Conservation (phyloP, 2,797 vertebrate species). For the Phylloscopus collybita region DNA sequence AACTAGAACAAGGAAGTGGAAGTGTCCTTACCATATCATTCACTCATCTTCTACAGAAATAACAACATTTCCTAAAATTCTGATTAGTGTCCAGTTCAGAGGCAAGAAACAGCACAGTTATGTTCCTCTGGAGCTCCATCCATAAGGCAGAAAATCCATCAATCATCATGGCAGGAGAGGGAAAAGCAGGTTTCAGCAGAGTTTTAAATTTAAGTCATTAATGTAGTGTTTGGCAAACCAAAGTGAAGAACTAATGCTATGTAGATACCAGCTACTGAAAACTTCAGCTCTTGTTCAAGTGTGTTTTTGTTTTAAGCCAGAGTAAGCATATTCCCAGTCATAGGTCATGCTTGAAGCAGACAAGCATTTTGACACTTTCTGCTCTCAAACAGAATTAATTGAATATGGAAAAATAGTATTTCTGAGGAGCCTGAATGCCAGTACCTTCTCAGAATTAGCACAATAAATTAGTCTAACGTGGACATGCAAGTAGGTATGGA, state of each 20-base stretch:
- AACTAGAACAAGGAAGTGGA: slow-evolving; percentile 7
- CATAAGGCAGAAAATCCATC: not conserved
- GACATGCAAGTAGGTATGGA: not conserved
- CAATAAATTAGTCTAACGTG: not conserved
- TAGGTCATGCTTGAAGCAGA: not conserved
- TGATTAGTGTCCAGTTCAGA: not conserved
- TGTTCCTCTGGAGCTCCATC: not conserved
- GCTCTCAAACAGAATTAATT: not conserved
- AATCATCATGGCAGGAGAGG: not conserved
- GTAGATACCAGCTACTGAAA: not conserved
- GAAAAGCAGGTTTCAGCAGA: not conserved
- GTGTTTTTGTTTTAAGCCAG: not conserved
- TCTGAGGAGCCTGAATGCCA: not conserved
- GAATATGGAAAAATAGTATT: not conserved
- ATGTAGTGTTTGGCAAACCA: not conserved
- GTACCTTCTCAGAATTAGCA: not conserved
- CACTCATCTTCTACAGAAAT: not conserved
- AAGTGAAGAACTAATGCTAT: not conserved
- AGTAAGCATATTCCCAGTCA: not conserved
- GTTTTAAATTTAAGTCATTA: not conserved
- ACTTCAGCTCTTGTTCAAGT: not conserved
- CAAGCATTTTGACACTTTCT: not conserved
- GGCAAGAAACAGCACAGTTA: not conserved
- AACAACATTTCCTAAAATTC: not conserved
- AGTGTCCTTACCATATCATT: not conserved